Conservation (phyloP, 2,888 invertebrate species). For the Diaphora mendica region DNA sequence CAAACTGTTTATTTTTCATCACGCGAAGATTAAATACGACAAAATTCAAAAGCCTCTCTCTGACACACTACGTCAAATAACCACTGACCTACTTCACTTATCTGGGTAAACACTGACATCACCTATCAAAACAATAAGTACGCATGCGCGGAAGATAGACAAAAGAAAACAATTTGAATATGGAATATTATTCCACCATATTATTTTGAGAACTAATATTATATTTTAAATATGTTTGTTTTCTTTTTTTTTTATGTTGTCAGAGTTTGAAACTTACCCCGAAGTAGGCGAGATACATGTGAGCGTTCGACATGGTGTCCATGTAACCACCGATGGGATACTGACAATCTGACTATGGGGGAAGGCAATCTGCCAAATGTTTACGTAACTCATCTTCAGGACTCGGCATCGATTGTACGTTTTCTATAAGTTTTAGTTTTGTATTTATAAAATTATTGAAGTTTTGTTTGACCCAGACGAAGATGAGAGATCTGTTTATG, state of each 20-base stretch:
- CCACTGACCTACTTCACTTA: conserved; percentile 47
- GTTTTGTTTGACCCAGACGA: neutral
- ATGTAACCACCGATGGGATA: conserved; percentile 61
- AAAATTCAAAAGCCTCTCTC: conserved; percentile 25
- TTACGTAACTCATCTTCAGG: conserved; percentile 38
- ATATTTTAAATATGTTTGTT: neutral
- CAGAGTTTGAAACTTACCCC: conserved; percentile 64
- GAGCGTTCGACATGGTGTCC: conserved; percentile 69
- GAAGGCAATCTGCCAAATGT: conserved; percentile 71
- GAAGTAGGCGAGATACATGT: conserved; percentile 64
- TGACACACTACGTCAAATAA: conserved; percentile 31
- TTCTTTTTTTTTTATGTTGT: conserved; percentile 8
- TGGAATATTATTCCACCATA: neutral
- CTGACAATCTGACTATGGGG: conserved; percentile 53
- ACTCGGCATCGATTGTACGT: conserved; percentile 40
- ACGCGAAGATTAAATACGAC: conserved; percentile 28
- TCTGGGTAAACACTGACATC: conserved; percentile 49
- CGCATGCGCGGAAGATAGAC: conserved; percentile 47
- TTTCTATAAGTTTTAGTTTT: conserved; percentile 27
- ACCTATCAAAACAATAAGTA: conserved; percentile 38
- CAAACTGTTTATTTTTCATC: conserved; percentile 23
- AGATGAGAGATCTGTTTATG: neutral
- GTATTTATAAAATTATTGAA: conserved; percentile 26
- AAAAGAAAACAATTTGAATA: conserved; percentile 52
- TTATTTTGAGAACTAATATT: neutral